Base-by-base conservation (phyloP, 53 echinoderm and acorn worm genomes). In the Arbacia lixula region DNA sequence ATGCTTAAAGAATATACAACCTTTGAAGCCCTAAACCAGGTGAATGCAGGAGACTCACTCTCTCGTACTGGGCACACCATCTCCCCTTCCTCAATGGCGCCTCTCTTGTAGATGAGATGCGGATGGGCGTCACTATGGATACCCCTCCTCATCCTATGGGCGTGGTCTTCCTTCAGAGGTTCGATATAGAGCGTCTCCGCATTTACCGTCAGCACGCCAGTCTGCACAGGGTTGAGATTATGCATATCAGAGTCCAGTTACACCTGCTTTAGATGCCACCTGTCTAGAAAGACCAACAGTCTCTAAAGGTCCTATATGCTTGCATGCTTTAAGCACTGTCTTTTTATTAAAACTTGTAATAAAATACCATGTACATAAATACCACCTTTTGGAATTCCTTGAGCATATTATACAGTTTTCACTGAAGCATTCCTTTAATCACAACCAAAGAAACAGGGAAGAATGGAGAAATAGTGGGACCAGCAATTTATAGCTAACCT, bases 91-190 rank as follows among this genome's bases (percentile, higher is more conserved):
- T 5, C 21, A 8, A 28, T 28, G 35, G 34, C 63, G 2, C 36
- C 52, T 2, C 83, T 71, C 26, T 62, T 86, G 65, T 90, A 90
- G 53, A 90, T 86, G 40, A 90, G 60, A 41, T 90, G 90, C 53
- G 83, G 90, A 35, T 83, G 72, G 34, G 38, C 64, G 54, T 41
- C 57, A 64, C 86, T 74, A 40, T 72, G 63, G 10, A 49, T 56
- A 16, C 66, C 71, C 22, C 87, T 71, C 40, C 73, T 86, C 42
- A 86, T 82, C 81, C 83, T 72, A 53, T 71, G 60, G 21, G 86
- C 76, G 66, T 90, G 90, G 65, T 86, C 55, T 12, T 40, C 83
- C 38, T 73, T 86, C 10, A 90, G 49, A 0, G 90, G 90, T 33
- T 86, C 83, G 16, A 90, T 66, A 57, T 36, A 83, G 17, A 90